phyloP scores from a whole-genome alignment of 1,140 invertebrate genomes.

The Magallana ariakensis region DNA sequence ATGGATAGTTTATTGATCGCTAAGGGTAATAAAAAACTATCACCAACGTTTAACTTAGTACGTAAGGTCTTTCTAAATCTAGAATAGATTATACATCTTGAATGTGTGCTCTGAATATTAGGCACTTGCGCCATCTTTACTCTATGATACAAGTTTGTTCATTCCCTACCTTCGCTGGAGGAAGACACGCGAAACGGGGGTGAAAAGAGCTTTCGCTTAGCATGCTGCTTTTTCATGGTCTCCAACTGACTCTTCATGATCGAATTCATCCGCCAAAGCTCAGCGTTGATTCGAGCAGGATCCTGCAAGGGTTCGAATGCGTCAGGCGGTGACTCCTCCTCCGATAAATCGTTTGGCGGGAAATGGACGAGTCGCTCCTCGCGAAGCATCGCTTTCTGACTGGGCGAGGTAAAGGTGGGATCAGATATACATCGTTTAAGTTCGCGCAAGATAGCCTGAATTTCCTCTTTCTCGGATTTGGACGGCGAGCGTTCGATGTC shows the following conservation, averaged over 20 bases:
- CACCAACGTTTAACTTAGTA: too few species aligned
- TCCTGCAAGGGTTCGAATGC: background rate
- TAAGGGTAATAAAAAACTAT: too few species aligned
- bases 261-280: constrained; percentile 33
- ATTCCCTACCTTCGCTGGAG: background rate
- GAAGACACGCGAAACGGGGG: background rate
- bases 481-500: constrained; percentile 58
- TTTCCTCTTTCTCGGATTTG: constrained; percentile 56
- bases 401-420: constrained; percentile 42
- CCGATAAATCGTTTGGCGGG: constrained; percentile 27
- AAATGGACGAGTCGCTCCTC: constrained; percentile 48
- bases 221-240: constrained; percentile 1
- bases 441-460: constrained; percentile 46
- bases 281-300: background rate
- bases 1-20: too few species aligned
- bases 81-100: too few species aligned
- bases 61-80: too few species aligned
- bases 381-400: constrained; percentile 46
- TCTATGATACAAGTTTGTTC: too few species aligned
- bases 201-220: constrained; percentile 21
- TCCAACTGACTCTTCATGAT: background rate
- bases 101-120: too few species aligned
- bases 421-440: constrained; percentile 52
- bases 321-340: background rate
- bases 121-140: too few species aligned